Evolutionary conservation across 2,888 invertebrate species (phyloP).

Genomic region (Gnatocerus cornutus): DNA sequence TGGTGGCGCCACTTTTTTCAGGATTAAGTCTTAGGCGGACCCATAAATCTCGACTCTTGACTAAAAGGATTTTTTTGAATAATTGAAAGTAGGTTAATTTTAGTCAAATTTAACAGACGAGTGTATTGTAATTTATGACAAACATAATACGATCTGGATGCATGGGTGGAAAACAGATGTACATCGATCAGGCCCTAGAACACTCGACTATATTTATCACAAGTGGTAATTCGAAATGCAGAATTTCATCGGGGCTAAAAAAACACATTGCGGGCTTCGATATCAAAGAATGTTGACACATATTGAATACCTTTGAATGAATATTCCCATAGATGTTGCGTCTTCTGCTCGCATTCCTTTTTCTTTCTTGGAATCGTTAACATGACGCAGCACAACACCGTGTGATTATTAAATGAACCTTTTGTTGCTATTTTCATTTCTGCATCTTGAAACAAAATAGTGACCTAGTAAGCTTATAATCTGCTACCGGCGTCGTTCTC

Average conservation of each 20-base stretch:
- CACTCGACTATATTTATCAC: conserved; percentile 43
- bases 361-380: conserved; percentile 49
- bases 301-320: conserved; percentile 45
- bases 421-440: conserved; percentile 46
- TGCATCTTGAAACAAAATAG: conserved; percentile 42
- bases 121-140: conserved; percentile 40
- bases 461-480: conserved; percentile 43
- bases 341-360: conserved; percentile 53
- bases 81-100: conserved; percentile 25
- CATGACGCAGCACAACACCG: conserved; percentile 50
- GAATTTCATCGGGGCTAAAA: conserved; percentile 6
- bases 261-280: not conserved
- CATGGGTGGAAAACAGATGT: conserved; percentile 38
- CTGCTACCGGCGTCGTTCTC: conserved; percentile 25
- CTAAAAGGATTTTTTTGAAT: conserved; percentile 22
- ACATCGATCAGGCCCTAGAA: conserved; percentile 32
- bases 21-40: conserved; percentile 30
- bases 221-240: conserved; percentile 31
- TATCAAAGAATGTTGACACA: conserved; percentile 8
- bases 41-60: conserved; percentile 29
- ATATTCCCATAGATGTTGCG: conserved; percentile 52
- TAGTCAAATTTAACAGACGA: conserved; percentile 37
- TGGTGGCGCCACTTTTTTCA: conserved; percentile 60
- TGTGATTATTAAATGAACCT: conserved; percentile 52
- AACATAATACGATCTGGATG: conserved; percentile 39